phyloP scores from a whole-genome alignment of 2,113 vertebrate species.

The Myiozetetes cayanensis region DNA sequence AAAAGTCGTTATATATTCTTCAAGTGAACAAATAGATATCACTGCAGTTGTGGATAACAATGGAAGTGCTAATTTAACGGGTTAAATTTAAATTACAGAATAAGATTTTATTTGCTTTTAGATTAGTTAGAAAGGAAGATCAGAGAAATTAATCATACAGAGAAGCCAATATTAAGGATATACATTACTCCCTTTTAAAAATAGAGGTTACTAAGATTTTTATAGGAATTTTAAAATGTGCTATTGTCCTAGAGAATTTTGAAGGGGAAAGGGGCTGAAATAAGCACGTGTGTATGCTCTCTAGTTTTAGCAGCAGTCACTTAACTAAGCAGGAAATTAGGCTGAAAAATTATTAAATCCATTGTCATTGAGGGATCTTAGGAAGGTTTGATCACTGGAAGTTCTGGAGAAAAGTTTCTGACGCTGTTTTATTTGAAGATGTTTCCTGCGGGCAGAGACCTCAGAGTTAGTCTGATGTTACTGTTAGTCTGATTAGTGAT shows the following conservation, averaged over 20 bases:
- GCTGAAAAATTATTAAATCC: neutral
- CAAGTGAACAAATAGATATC: neutral
- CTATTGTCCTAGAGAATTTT: neutral
- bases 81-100: neutral
- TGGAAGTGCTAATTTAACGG: neutral
- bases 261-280: neutral
- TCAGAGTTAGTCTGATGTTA: neutral
- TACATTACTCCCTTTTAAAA: neutral
- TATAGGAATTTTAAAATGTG: neutral
- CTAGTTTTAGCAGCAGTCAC: neutral
- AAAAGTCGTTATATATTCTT: neutral
- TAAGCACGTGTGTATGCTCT: fast-evolving
- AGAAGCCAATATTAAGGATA: neutral
- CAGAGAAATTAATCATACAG: neutral
- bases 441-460: neutral
- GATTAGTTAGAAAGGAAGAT: neutral
- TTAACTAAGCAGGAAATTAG: neutral
- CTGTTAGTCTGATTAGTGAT: neutral
- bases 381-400: neutral
- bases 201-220: neutral
- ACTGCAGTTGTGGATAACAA: neutral
- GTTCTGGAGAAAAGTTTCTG: neutral
- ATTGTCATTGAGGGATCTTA: neutral
- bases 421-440: neutral
- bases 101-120: neutral